phyloP scores from a whole-genome alignment of 2,888 invertebrate genomes.

The Adineta ricciae region DNA sequence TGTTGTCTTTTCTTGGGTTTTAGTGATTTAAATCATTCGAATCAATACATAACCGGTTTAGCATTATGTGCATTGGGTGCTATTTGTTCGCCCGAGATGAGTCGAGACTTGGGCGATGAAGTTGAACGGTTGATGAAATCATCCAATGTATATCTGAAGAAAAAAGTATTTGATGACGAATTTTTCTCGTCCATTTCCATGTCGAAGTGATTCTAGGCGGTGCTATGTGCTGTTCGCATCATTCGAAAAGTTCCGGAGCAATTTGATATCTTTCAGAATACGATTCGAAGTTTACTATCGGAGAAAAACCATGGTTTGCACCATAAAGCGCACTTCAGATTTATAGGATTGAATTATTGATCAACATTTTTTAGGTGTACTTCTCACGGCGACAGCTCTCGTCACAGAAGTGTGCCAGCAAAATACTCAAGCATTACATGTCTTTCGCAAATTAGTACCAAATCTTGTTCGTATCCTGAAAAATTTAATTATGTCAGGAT shows the following conservation, averaged over 20 bases:
- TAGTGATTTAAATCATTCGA: constrained; percentile 92
- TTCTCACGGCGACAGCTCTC: constrained; percentile 90
- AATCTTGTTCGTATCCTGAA: constrained; percentile 94
- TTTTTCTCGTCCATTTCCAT: not conserved
- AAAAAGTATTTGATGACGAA: constrained; percentile 58
- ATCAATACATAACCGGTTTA: constrained; percentile 93
- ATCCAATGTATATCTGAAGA: constrained; percentile 94
- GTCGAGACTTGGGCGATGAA: constrained; percentile 89
- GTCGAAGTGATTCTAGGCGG: constrained; percentile 50
- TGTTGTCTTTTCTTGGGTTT: not conserved
- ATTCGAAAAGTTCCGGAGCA: constrained; percentile 93
- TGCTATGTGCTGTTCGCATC: constrained; percentile 78
- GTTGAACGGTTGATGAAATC: constrained; percentile 95
- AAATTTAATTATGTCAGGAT: constrained; percentile 92
- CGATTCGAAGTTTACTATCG: constrained; percentile 82
- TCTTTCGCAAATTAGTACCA: constrained; percentile 98
- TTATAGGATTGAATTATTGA: too few relatives aligned
- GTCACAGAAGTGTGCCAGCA: constrained; percentile 99
- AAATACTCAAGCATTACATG: constrained; percentile 86
- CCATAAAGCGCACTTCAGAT: too few relatives aligned
- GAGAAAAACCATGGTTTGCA: constrained; percentile 82
- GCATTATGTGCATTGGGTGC: constrained; percentile 94
- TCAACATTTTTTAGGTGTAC: constrained; percentile 74
- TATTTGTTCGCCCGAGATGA: constrained; percentile 98
- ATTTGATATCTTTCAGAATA: constrained; percentile 98